These are phyloP conservation scores for Diuraphis noxia DNA, from an alignment of 1,140 invertebrate genomes.

Conservation along the genomic window DNA sequence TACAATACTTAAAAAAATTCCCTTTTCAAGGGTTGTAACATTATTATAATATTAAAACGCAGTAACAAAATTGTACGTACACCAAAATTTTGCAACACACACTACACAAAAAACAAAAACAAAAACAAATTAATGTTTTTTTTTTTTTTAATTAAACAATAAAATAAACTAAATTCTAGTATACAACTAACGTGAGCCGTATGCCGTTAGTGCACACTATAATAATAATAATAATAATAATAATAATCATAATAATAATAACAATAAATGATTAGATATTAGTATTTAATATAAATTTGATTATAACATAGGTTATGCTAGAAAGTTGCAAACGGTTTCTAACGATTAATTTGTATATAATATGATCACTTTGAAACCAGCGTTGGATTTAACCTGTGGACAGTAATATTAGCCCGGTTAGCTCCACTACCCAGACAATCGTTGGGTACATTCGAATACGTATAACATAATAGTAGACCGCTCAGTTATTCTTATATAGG, in stretches of 20 bases:
- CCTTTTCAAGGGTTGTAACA: constrained; percentile 29
- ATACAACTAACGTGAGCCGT: constrained; percentile 52
- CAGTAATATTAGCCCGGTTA: constrained; percentile 22
- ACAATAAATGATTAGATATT: constrained; percentile 37
- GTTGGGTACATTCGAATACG: not conserved
- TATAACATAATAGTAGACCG: not conserved
- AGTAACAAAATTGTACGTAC: constrained; percentile 54
- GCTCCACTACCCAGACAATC: not conserved
- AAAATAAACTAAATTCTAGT: constrained; percentile 28
- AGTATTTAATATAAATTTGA: constrained; percentile 33
- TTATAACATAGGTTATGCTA: constrained; percentile 32
- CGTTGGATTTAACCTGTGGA: constrained; percentile 40
- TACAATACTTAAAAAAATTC: constrained; percentile 52
- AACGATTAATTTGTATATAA: constrained; percentile 38
- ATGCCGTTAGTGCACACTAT: constrained; percentile 51
- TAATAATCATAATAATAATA: constrained; percentile 20
- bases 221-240: constrained; percentile 2
- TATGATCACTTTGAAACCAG: constrained; percentile 26
- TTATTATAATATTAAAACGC: constrained; percentile 52
- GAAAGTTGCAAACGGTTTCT: constrained; percentile 26
- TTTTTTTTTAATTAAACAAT: constrained; percentile 24
- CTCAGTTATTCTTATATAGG: not conserved
- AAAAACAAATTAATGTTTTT: constrained; percentile 25
- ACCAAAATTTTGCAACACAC: constrained; percentile 52
- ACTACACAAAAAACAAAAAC: constrained; percentile 44